Evolutionary conservation across 2,888 invertebrate genomes (phyloP).

Genomic region (Brachylomia viminalis): DNA sequence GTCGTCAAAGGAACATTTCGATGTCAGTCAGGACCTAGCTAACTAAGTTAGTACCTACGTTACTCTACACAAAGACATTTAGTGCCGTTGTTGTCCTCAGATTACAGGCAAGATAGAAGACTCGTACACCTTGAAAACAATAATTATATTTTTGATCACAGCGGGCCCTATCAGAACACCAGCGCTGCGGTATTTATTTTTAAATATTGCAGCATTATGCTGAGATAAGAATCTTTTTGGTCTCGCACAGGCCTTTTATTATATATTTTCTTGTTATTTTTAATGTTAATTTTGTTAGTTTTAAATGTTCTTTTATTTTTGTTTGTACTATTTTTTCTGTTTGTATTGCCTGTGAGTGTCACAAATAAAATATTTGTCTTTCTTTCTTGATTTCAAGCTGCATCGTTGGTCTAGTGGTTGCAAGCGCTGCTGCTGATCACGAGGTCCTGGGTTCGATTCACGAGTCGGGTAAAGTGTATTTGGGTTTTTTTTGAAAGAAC

Average conservation of each 20-base stretch:
- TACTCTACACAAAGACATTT: constrained; percentile 1
- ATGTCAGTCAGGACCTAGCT: background rate
- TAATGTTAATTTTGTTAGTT: too few relatives aligned
- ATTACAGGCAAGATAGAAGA: background rate
- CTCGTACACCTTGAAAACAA: background rate
- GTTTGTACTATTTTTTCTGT: too few relatives aligned
- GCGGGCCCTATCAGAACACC: too few relatives aligned
- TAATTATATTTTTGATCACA: background rate
- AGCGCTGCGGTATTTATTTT: too few relatives aligned
- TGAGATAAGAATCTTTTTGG: too few relatives aligned
- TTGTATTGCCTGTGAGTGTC: too few relatives aligned
- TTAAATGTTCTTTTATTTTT: too few relatives aligned
- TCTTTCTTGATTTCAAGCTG: background rate
- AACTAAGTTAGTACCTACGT: constrained; percentile 1
- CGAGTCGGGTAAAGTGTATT: background rate
- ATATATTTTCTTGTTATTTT: too few relatives aligned
- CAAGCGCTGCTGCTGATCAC: background rate
- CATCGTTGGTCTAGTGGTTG: background rate
- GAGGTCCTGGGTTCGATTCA: background rate
- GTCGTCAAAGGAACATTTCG: constrained; percentile 18
- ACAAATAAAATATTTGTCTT: too few relatives aligned
- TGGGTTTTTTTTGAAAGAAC: too few relatives aligned
- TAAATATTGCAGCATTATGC: too few relatives aligned
- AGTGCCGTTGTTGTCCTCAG: background rate
- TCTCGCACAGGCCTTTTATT: too few relatives aligned